Percentiles rank a stretch among this genome's conserved stretches.
phyloP scores from a whole-genome alignment of 1,140 invertebrate genomes.

The Chironomus tepperi region DNA sequence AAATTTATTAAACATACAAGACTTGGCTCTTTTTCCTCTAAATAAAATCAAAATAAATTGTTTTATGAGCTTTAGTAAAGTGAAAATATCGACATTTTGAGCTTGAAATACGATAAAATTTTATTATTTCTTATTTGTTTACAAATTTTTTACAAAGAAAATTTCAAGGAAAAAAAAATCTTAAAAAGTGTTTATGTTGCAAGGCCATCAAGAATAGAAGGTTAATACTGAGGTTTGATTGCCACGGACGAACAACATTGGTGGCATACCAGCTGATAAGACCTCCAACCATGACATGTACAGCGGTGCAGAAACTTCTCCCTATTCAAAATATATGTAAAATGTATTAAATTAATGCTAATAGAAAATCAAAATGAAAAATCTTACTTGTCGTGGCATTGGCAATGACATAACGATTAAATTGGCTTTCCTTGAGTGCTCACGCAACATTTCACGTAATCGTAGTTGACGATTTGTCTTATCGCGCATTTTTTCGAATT shows the following conservation, averaged over 20 bases:
- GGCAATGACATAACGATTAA: slow-evolving; percentile 77
- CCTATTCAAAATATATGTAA: slow-evolving; percentile 39
- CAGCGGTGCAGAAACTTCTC: slow-evolving; percentile 69
- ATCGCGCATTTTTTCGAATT: slow-evolving; percentile 60
- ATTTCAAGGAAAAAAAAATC: too few relatives aligned
- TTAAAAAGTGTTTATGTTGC: background rate
- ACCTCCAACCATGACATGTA: slow-evolving; percentile 90
- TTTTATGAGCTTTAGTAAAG: background rate
- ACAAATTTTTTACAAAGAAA: too few relatives aligned
- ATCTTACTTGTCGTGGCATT: slow-evolving; percentile 47
- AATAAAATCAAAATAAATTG: background rate
- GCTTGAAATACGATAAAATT: background rate
- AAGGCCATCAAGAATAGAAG: slow-evolving; percentile 67
- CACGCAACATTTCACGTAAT: slow-evolving; percentile 63
- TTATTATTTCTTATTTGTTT: too few relatives aligned
- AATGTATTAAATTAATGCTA: slow-evolving; percentile 24
- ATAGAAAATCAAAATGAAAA: slow-evolving; percentile 1
- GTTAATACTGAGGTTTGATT: slow-evolving; percentile 86
- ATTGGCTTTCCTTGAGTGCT: slow-evolving; percentile 67
- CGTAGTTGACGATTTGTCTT: slow-evolving; percentile 75
- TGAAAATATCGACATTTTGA: background rate
- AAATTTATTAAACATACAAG: background rate
- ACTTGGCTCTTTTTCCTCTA: background rate
- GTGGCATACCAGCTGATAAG: slow-evolving; percentile 74
- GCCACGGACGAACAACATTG: slow-evolving; percentile 75